phyloP scores from a whole-genome alignment of 2,888 invertebrate genomes.

The Enoplolaimus lenunculus region DNA sequence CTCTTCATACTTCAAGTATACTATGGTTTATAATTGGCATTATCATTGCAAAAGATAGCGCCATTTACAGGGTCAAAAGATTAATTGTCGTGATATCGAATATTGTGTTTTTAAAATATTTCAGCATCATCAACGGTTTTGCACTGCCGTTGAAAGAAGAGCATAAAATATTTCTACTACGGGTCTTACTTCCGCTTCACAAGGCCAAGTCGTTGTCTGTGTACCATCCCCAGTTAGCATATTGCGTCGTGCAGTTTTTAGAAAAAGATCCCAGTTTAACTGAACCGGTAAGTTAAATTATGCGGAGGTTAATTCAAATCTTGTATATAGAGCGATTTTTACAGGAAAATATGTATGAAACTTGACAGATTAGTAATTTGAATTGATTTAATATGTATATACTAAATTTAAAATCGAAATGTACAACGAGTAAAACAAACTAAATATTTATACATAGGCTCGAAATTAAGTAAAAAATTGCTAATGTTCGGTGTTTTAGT shows the following conservation, averaged over 20 bases:
- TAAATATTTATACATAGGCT: too few relatives aligned
- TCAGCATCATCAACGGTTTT: constrained; percentile 93
- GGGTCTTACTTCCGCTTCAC: constrained; percentile 83
- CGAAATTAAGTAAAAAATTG: too few relatives aligned
- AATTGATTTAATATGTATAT: too few relatives aligned
- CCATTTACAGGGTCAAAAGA: too few relatives aligned
- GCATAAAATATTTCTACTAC: constrained; percentile 88
- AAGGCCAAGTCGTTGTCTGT: constrained; percentile 88
- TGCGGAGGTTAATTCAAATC: not conserved
- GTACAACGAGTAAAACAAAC: too few relatives aligned
- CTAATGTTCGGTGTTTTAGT: too few relatives aligned
- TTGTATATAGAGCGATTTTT: not conserved
- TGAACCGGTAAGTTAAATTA: constrained; percentile 54
- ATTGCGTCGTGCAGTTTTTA: constrained; percentile 95
- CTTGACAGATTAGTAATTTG: not conserved
- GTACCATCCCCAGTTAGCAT: constrained; percentile 93
- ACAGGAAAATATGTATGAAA: constrained; percentile 9
- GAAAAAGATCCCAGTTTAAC: constrained; percentile 91
- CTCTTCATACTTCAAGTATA: too few relatives aligned
- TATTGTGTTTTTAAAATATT: too few relatives aligned
- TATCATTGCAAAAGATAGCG: too few relatives aligned
- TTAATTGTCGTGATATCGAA: too few relatives aligned
- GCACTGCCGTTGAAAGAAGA: constrained; percentile 93
- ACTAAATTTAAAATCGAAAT: constrained; percentile 20
- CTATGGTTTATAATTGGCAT: too few relatives aligned